These are phyloP conservation scores for Podarcis raffonei DNA, from an alignment of 2,113 vertebrate species.

Conservation along the genomic window DNA sequence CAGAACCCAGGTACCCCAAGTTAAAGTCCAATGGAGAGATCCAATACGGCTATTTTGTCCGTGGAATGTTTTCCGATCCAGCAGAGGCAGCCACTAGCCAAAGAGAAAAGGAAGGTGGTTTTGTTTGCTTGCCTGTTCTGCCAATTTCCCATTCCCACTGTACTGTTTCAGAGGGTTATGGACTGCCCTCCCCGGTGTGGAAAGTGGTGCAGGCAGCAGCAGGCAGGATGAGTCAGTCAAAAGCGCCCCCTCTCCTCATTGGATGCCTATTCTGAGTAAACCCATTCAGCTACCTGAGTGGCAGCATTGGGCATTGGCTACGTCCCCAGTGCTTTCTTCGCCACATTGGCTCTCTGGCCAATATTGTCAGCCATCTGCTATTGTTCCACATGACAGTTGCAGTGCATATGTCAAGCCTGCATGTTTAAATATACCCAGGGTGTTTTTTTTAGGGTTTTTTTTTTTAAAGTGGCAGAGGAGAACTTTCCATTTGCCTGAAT, in stretches of 20 bases:
- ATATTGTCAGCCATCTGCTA: background rate
- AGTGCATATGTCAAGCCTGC: background rate
- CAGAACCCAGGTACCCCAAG: background rate
- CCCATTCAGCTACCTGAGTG: background rate
- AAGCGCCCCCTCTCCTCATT: too few species aligned
- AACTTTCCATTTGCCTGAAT: constrained; percentile 10
- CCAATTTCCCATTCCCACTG: too few species aligned
- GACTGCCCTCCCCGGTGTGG: too few species aligned
- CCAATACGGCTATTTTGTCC: too few species aligned
- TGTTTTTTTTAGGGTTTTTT: background rate
- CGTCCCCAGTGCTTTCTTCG: background rate
- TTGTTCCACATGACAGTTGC: background rate
- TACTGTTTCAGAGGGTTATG: too few species aligned
- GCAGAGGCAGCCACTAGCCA: too few species aligned
- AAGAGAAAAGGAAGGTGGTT: too few species aligned
- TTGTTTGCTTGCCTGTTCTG: too few species aligned
- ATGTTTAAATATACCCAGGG: background rate
- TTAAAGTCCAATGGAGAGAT: background rate
- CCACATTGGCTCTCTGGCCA: background rate
- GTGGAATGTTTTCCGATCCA: too few species aligned
- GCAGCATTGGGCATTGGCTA: background rate
- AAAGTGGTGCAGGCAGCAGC: too few species aligned
- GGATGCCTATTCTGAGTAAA: background rate
- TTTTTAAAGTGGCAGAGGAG: background rate
- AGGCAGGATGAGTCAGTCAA: too few species aligned